Evolutionary conservation across 2,888 invertebrate species (phyloP).

Genomic region (Gasteruption jaculator): DNA sequence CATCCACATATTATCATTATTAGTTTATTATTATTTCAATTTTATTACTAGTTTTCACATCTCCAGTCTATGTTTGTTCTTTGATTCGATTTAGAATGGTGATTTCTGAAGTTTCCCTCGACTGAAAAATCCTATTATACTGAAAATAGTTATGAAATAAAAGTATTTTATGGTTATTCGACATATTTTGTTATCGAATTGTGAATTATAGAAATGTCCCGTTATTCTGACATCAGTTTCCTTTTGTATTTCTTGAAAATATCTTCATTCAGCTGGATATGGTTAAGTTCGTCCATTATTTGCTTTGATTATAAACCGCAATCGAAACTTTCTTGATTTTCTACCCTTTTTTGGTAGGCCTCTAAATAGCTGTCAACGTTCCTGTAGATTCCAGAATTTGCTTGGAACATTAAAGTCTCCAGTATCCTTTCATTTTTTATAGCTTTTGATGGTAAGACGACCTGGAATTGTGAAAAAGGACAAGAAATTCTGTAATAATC

Average conservation of each 20-base stretch:
- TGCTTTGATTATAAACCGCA: constrained; percentile 60
- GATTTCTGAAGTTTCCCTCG: too few relatives aligned
- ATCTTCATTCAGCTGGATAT: constrained; percentile 13
- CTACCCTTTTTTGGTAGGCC: constrained; percentile 80
- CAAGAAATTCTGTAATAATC: too few relatives aligned
- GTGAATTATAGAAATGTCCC: neutral
- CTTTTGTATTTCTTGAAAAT: constrained; percentile 8
- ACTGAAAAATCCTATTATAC: too few relatives aligned
- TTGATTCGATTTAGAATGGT: too few relatives aligned
- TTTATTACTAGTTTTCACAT: too few relatives aligned
- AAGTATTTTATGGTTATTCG: too few relatives aligned
- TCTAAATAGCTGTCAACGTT: constrained; percentile 84
- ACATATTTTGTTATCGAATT: neutral
- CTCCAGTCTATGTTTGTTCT: too few relatives aligned
- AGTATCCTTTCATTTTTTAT: constrained; percentile 88
- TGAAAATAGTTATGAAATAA: too few relatives aligned
- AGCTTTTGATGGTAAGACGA: constrained; percentile 87
- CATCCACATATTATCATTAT: too few relatives aligned
- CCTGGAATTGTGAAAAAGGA: too few relatives aligned
- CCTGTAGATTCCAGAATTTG: constrained; percentile 87
- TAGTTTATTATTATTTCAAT: too few relatives aligned
- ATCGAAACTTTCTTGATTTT: constrained; percentile 87
- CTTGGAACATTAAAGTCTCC: constrained; percentile 90
- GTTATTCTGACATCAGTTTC: neutral
- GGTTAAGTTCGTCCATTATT: too few relatives aligned